A percentile compares a stretch with the other conserved stretches of the same genome.
Evolutionary conservation across 92 coral and sea anemone genomes (phyloP).

Genomic region (Siderastrea siderea): DNA sequence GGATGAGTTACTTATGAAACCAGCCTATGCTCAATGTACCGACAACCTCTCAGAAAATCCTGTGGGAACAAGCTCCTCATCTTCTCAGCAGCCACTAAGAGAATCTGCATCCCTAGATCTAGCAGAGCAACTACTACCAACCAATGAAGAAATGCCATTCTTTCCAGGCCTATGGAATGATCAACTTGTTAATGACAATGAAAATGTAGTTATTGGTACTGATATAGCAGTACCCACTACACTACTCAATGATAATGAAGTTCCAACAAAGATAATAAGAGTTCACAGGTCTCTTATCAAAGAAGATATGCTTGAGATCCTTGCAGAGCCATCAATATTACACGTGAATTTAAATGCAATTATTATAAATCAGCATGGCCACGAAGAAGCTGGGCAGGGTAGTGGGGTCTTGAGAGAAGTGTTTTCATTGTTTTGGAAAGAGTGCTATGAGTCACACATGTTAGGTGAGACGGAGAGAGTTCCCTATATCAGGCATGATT

Average conservation of each 20-base stretch:
- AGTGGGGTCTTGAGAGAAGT: conserved; percentile 70
- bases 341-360: conserved; percentile 7
- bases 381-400: conserved; percentile 58
- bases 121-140: too few relatives aligned
- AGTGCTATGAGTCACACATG: conserved; percentile 66
- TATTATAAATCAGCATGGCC: conserved; percentile 56
- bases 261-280: conserved; percentile 32
- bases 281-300: conserved; percentile 39
- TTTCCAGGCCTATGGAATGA: not conserved
- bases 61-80: too few relatives aligned
- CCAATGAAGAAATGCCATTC: too few relatives aligned
- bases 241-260: conserved; percentile 10
- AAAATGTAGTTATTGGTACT: not conserved
- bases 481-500: conserved; percentile 70
- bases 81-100: too few relatives aligned
- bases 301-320: conserved; percentile 47
- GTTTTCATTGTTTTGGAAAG: conserved; percentile 70
- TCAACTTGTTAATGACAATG: not conserved
- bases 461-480: conserved; percentile 62
- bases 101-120: too few relatives aligned
- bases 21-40: too few relatives aligned
- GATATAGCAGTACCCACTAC: not conserved
- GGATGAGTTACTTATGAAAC: too few relatives aligned
- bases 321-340: conserved; percentile 38
- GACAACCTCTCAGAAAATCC: too few relatives aligned